Evolutionary conservation across 1,140 invertebrate genomes (phyloP).

Genomic region (Drosophila neocordata): DNA sequence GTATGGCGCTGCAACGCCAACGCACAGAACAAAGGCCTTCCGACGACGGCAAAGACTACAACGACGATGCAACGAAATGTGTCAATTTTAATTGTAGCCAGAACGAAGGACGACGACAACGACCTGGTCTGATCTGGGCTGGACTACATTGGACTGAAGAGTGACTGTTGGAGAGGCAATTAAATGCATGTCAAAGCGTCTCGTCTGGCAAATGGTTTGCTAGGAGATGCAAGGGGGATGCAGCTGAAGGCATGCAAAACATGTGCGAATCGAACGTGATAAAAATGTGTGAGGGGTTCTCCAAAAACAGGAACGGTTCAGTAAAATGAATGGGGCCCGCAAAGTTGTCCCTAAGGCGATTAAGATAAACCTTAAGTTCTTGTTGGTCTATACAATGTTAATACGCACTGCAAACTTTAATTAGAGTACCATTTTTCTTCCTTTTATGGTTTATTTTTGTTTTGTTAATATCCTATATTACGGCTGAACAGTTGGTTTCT

Average conservation of each 20-base stretch:
- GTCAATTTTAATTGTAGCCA: slow-evolving; percentile 82
- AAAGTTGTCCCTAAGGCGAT: background rate
- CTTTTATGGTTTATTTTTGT: slow-evolving; percentile 6
- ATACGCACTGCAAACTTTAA: background rate
- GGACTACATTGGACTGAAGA: slow-evolving; percentile 10
- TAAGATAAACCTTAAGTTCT: background rate
- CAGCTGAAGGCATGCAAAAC: slow-evolving; percentile 72
- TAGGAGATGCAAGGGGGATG: slow-evolving; percentile 6
- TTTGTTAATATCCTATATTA: background rate
- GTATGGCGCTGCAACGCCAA: slow-evolving; percentile 45
- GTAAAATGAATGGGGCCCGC: background rate
- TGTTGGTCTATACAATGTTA: background rate
- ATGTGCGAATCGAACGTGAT: slow-evolving; percentile 82
- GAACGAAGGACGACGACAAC: slow-evolving; percentile 59
- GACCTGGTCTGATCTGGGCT: slow-evolving; percentile 16
- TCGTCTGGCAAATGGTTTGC: slow-evolving; percentile 28
- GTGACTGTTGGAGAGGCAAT: slow-evolving; percentile 63
- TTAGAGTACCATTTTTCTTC: background rate
- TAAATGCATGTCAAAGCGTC: slow-evolving; percentile 82
- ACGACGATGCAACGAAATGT: slow-evolving; percentile 76
- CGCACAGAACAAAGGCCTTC: slow-evolving; percentile 58
- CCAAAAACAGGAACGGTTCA: slow-evolving; percentile 10
- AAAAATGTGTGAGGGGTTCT: slow-evolving; percentile 77
- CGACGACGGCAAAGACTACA: slow-evolving; percentile 41
- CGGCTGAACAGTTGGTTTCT: background rate